Percentiles rank a stretch among this genome's conserved stretches.
phyloP scores from a whole-genome alignment of 2,113 vertebrate species.

The Gopherus evgoodei region DNA sequence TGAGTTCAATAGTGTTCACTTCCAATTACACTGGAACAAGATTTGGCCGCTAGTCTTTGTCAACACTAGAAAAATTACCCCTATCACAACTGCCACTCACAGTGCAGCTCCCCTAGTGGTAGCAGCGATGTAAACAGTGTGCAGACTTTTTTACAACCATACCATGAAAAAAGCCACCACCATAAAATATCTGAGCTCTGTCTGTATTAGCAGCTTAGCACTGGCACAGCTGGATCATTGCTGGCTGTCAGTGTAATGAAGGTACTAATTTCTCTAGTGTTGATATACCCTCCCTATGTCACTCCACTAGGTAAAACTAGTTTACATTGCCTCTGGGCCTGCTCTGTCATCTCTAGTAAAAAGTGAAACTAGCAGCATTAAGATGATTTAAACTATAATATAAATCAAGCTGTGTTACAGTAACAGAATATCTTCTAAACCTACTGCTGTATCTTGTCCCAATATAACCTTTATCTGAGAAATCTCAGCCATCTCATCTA shows the following conservation, averaged over 20 bases:
- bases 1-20: not conserved
- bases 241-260: fast-evolving
- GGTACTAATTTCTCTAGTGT: not conserved
- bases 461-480: conserved; percentile 33
- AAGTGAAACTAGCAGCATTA: not conserved
- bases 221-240: not conserved
- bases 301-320: not conserved
- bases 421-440: not conserved
- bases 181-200: not conserved
- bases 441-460: conserved; percentile 19
- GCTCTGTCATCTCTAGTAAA: not conserved
- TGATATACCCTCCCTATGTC: not conserved
- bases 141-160: not conserved
- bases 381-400: conserved; percentile 2
- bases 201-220: not conserved
- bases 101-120: not conserved
- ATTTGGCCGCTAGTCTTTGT: not conserved
- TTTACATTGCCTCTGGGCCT: not conserved
- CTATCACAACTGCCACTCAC: not conserved
- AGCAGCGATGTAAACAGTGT: not conserved
- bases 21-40: not conserved
- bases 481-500: conserved; percentile 24
- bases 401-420: not conserved
- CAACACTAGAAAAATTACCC: not conserved
- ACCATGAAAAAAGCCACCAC: not conserved